Evolutionary conservation across 1,140 invertebrate species (phyloP), one percentile per base, ranked within the genome.

Genomic region (Zaprionus davidi): DNA sequence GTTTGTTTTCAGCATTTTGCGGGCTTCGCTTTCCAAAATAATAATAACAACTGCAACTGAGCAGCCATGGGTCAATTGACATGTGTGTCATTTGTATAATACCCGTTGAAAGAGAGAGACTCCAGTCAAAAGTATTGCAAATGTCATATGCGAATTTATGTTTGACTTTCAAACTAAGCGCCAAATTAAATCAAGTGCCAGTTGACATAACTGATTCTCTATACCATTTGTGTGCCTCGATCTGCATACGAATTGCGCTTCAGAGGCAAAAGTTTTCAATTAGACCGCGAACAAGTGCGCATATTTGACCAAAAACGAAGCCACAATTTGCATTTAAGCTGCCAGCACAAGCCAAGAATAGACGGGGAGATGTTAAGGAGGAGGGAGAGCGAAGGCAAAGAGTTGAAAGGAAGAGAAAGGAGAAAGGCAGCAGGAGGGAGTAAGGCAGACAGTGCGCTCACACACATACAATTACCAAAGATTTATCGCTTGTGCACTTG

Each of bases 401-500:
- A 71, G 2, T 17, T 6, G 13, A 24, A 7, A 46, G 28, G 55
- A 20, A n/a, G 31, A 2, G 6, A 55, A 5, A 7, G 28, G 3
- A 46, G 56, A n/a, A n/a, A 44, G 24, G n/a, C 3, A 24, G 3
- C 0, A 6, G 15, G 15, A 44, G 41, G 3, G 6, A 46, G n/a
- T 2, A 7, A 17, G 13, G 36, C 79, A 17, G 11, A 44, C 58
- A 31, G 28, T 56, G 44, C 46, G 38, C 75, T 59, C 71, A 76
- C 58, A 80, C 71, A 78, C 70, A 81, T 75, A 88, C 85, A 90
- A 90, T 90, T 90, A 90, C 85, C 73, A 85, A 90, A 90, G 85
- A 90, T 90, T 90, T 90, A 90, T 90, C 86, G 85, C 81, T 75
- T 90, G 85, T 90, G 85, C 85, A 90, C 81, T 90, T 90, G 85